phyloP scores from a whole-genome alignment of 2,113 vertebrate species.

The Petroica traversi region DNA sequence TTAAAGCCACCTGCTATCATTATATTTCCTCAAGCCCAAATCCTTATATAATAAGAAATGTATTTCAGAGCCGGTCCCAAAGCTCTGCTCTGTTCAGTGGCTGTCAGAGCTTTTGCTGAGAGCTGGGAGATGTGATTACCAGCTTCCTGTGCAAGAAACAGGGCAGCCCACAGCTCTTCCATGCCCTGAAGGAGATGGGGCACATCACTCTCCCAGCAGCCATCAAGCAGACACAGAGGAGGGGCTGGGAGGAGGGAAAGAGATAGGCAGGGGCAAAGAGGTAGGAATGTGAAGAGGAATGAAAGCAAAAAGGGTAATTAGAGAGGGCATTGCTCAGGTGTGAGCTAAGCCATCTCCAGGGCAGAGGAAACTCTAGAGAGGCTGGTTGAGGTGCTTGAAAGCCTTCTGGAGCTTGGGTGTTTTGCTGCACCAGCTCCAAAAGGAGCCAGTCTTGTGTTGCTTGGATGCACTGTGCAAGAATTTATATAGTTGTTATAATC shows the following conservation, averaged over 20 bases:
- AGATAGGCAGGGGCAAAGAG: background rate
- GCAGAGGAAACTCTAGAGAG: background rate
- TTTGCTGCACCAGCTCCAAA: background rate
- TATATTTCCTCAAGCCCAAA: background rate
- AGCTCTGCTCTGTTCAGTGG: background rate
- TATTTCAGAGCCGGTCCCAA: background rate
- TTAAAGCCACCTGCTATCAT: background rate
- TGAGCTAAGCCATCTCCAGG: background rate
- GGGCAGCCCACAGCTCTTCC: background rate
- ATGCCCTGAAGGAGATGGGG: background rate
- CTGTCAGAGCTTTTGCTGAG: background rate
- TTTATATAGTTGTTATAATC: background rate
- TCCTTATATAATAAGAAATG: background rate
- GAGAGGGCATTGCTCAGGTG: background rate
- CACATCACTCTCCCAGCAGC: accelerated
- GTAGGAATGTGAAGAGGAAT: background rate
- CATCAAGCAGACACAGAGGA: accelerated
- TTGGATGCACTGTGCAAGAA: background rate
- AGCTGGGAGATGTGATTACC: background rate
- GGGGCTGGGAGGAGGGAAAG: background rate
- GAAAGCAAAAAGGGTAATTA: background rate
- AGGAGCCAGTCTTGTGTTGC: background rate
- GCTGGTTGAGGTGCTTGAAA: background rate
- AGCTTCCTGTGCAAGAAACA: accelerated
- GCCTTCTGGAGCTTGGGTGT: background rate